Evolutionary conservation across 2,113 vertebrate genomes (phyloP).

Genomic region (Petroica traversi): DNA sequence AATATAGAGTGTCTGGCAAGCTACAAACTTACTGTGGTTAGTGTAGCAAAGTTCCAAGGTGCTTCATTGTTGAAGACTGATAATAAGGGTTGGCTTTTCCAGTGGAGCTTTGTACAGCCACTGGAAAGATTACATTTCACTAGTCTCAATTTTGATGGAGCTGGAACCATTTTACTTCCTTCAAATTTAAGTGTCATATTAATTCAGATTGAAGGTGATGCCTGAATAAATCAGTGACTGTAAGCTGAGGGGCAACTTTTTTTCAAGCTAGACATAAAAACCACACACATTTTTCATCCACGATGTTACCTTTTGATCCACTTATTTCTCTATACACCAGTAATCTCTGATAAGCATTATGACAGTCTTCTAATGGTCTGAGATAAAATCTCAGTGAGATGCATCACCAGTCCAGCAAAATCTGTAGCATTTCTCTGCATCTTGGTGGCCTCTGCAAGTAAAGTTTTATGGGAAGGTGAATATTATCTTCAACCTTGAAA

Average conservation of each 20-base stretch:
- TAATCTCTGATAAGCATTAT: not conserved
- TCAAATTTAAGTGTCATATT: not conserved
- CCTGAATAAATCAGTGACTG: not conserved
- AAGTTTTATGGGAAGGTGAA: not conserved
- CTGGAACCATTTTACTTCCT: not conserved
- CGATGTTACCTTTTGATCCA: fast-evolving
- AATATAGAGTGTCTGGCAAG: not conserved
- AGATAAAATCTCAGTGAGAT: not conserved
- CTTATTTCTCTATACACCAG: not conserved
- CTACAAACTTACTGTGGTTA: not conserved
- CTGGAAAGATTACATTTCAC: not conserved
- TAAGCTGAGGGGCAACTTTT: not conserved
- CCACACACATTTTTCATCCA: not conserved
- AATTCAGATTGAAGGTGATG: not conserved
- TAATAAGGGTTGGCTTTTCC: not conserved
- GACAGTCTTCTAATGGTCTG: not conserved
- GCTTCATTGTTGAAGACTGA: not conserved
- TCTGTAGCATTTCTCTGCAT: not conserved
- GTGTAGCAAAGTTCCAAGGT: not conserved
- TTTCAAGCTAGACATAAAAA: not conserved
- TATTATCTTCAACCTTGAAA: not conserved
- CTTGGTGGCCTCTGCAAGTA: not conserved
- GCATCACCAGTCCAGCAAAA: not conserved
- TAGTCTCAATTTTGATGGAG: not conserved
- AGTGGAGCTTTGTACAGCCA: not conserved